These are phyloP conservation scores for Anastrepha obliqua DNA, from an alignment of 1,140 invertebrate genomes.

Conservation along the genomic window DNA sequence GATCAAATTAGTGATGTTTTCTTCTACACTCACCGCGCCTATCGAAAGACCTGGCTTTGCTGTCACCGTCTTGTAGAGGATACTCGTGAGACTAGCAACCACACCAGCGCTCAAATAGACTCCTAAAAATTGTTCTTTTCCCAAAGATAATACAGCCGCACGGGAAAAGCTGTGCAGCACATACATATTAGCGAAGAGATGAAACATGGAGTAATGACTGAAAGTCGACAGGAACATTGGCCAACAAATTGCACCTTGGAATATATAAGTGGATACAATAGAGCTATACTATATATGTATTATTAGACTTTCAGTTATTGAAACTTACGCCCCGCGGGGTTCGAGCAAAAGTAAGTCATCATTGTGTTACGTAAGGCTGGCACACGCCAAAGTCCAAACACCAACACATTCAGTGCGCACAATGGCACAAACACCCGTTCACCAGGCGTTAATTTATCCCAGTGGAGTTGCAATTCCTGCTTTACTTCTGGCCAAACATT, in stretches of 20 bases:
- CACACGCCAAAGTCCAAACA: slow-evolving; percentile 90
- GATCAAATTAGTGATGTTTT: too few relatives aligned
- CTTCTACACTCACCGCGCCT: slow-evolving; percentile 86
- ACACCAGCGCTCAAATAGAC: slow-evolving; percentile 93
- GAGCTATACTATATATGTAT: slow-evolving; percentile 8
- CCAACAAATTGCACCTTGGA: slow-evolving; percentile 83
- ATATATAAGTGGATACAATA: not conserved
- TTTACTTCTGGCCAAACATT: slow-evolving; percentile 64
- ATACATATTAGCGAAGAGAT: slow-evolving; percentile 96
- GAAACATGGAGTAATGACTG: slow-evolving; percentile 91
- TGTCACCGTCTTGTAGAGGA: slow-evolving; percentile 84
- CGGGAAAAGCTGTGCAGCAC: slow-evolving; percentile 90
- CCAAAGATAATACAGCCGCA: slow-evolving; percentile 84
- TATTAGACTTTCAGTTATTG: not conserved
- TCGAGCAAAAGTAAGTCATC: slow-evolving; percentile 90
- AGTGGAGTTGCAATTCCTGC: slow-evolving; percentile 78
- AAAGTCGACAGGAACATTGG: slow-evolving; percentile 95
- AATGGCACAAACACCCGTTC: slow-evolving; percentile 89
- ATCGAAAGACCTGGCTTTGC: slow-evolving; percentile 84
- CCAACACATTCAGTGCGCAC: slow-evolving; percentile 84
- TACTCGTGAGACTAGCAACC: slow-evolving; percentile 90
- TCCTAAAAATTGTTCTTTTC: slow-evolving; percentile 93
- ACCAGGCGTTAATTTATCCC: slow-evolving; percentile 83
- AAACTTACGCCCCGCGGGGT: slow-evolving; percentile 83
- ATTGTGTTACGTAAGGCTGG: slow-evolving; percentile 84